A percentile compares a stretch with the other conserved stretches of the same genome.
Conservation (phyloP, 2,888 invertebrate species). For the Dimorphilus gyrociliatus region DNA sequence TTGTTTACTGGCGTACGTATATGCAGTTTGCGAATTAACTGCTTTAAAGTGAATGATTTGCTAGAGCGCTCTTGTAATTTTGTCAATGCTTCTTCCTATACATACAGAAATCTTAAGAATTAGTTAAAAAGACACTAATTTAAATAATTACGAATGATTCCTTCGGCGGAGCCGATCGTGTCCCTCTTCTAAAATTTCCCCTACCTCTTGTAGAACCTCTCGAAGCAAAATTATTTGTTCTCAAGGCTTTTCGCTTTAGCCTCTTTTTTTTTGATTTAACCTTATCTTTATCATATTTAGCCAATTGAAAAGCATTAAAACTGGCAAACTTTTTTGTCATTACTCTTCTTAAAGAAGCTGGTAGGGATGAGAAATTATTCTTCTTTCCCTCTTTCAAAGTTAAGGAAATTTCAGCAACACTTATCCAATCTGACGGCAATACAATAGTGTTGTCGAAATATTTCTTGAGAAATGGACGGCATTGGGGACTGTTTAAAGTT, state of each 20-base stretch:
- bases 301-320: conserved; percentile 40
- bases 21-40: conserved; percentile 38
- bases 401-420: conserved; percentile 31
- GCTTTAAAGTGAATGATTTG: conserved; percentile 36
- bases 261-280: no score
- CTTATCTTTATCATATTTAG: conserved; percentile 18
- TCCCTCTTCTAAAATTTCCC: no score
- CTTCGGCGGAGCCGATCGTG: no score
- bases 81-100: no score
- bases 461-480: conserved; percentile 34
- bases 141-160: no score
- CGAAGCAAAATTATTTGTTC: no score
- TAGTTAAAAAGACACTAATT: no score
- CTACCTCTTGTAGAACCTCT: no score
- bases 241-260: no score
- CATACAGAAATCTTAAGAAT: no score
- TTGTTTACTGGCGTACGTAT: conserved; percentile 37
- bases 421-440: conserved; percentile 41
- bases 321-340: conserved; percentile 38
- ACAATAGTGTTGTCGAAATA: conserved; percentile 33
- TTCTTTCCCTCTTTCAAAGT: neutral
- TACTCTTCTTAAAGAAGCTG: conserved; percentile 33
- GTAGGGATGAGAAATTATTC: conserved; percentile 22
- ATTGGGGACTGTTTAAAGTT: no score
- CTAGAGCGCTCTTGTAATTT: no score